Percentiles rank a stretch among this genome's conserved stretches.
phyloP scores from a whole-genome alignment of 2,113 vertebrate species.

The Pimephales promelas region DNA sequence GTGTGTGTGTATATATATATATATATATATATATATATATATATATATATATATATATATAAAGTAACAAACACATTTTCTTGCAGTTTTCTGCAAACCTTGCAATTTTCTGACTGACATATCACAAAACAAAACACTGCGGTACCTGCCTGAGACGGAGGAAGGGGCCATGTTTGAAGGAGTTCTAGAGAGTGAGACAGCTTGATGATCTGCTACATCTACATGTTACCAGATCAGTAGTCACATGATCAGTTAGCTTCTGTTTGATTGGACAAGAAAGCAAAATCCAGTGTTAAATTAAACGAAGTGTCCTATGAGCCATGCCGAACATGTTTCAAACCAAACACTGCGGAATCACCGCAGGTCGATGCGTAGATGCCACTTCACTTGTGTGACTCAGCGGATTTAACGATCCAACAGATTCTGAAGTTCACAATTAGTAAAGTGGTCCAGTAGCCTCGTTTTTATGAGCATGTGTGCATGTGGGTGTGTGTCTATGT shows the following conservation, averaged over 20 bases:
- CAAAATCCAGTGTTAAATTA: not conserved
- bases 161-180: constrained; percentile 52
- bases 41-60: too few species aligned
- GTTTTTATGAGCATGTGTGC: constrained; percentile 25
- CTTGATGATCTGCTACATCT: constrained; percentile 12
- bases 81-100: too few species aligned
- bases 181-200: not conserved
- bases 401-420: constrained; percentile 7
- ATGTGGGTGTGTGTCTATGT: constrained; percentile 60
- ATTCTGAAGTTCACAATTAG: constrained; percentile 26
- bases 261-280: constrained; percentile 15
- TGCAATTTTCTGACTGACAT: not conserved
- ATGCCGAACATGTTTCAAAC: not conserved
- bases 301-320: not conserved
- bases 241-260: constrained; percentile 24
- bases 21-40: too few species aligned
- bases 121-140: too few species aligned
- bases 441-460: not conserved
- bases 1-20: too few species aligned
- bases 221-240: constrained; percentile 11
- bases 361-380: not conserved
- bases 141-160: constrained; percentile 28
- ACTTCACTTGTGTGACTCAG: constrained; percentile 41
- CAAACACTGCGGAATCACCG: not conserved
- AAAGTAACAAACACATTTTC: not conserved